Percentiles rank a stretch among this genome's conserved stretches.
Conservation (phyloP, 2,888 invertebrate species). For the Epinotia demarniana region DNA sequence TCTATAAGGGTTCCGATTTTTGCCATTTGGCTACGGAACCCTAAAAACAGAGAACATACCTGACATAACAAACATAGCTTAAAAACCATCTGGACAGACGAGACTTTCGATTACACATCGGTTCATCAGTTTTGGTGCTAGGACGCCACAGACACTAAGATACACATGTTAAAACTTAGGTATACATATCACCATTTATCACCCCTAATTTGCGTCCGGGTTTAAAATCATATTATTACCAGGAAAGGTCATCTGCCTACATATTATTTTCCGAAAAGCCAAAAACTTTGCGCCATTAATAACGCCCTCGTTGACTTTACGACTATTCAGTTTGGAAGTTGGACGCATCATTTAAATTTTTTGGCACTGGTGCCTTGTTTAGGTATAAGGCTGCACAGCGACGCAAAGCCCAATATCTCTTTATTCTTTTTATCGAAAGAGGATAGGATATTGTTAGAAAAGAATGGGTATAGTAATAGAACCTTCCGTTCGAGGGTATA, state of each 20-base stretch:
- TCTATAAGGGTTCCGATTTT: no score
- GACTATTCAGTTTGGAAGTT: slow-evolving; percentile 51
- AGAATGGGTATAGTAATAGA: slow-evolving; percentile 16
- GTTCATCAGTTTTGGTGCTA: no score
- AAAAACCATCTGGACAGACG: no score
- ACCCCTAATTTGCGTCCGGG: no score
- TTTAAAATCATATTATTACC: background rate
- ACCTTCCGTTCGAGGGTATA: slow-evolving; percentile 39
- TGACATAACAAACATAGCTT: no score
- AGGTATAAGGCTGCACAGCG: slow-evolving; percentile 25
- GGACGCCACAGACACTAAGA: no score
- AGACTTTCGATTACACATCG: no score
- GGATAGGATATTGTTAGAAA: background rate
- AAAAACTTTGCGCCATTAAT: slow-evolving; percentile 39
- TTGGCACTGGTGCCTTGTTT: slow-evolving; percentile 53
- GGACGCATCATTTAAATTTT: slow-evolving; percentile 61
- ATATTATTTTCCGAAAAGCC: slow-evolving; percentile 21
- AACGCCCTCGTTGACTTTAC: slow-evolving; percentile 47
- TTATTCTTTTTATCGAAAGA: slow-evolving; percentile 11
- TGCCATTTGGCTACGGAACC: no score
- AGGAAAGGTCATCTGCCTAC: slow-evolving; percentile 1
- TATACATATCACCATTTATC: no score
- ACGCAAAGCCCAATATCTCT: slow-evolving; percentile 14
- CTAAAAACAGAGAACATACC: no score
- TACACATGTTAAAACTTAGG: no score